Percentiles rank a stretch among this genome's conserved stretches.
These are phyloP conservation scores for Drosophila biarmipes DNA, from an alignment of 1,140 invertebrate genomes.

Conservation along the genomic window DNA sequence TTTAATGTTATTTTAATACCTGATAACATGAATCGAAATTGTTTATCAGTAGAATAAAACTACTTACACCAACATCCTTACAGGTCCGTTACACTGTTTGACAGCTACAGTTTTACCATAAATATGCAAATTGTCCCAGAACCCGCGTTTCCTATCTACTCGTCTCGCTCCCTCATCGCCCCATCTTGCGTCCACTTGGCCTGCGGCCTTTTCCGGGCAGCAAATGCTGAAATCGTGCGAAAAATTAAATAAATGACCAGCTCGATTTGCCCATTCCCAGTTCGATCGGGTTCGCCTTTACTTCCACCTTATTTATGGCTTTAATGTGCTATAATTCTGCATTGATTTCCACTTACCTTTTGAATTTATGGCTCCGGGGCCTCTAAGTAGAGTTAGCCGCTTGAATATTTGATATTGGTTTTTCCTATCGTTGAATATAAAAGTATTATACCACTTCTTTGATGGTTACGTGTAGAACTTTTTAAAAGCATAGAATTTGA, in stretches of 20 bases:
- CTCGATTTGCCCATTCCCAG: slow-evolving; percentile 43
- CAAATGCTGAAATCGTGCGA: slow-evolving; percentile 79
- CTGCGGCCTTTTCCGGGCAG: slow-evolving; percentile 26
- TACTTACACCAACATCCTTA: too few relatives aligned
- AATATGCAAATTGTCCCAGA: too few relatives aligned
- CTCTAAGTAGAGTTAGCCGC: slow-evolving; percentile 4
- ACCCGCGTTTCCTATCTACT: slow-evolving; percentile 15
- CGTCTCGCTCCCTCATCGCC: not conserved
- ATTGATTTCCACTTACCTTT: slow-evolving; percentile 66
- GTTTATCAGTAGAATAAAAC: too few relatives aligned
- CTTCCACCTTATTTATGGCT: slow-evolving; percentile 65
- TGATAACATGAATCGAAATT: too few relatives aligned
- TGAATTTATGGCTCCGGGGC: slow-evolving; percentile 32
- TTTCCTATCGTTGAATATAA: too few relatives aligned
- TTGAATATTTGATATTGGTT: slow-evolving; percentile 7
- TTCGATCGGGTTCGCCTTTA: slow-evolving; percentile 21
- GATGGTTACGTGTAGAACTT: too few relatives aligned
- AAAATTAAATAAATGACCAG: slow-evolving; percentile 79
- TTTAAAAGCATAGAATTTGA: too few relatives aligned
- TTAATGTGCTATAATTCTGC: slow-evolving; percentile 73
- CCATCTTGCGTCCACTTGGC: slow-evolving; percentile 5
- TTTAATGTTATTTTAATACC: too few relatives aligned
- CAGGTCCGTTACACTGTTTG: too few relatives aligned
- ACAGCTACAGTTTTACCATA: too few relatives aligned
- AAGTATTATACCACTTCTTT: too few relatives aligned